phyloP scores from a whole-genome alignment of 2,797 vertebrate species.

The Spea hammondii region DNA sequence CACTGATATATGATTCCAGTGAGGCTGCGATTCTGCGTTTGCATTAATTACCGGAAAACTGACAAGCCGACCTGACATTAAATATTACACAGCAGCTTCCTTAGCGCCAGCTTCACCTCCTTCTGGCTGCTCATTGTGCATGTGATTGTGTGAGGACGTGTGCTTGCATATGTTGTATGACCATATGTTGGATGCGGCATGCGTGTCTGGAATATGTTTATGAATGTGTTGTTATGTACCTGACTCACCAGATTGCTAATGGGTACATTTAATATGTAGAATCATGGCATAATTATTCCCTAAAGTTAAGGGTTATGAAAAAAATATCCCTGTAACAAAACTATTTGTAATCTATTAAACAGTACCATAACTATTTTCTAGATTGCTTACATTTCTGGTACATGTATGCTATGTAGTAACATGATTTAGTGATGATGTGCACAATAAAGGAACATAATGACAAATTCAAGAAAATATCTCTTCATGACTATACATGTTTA shows the following conservation, averaged over 20 bases:
- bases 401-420: too few species aligned
- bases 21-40: conserved; percentile 62
- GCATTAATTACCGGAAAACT: conserved; percentile 71
- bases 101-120: conserved; percentile 33
- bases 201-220: conserved; percentile 12
- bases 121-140: conserved; percentile 21
- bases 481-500: too few species aligned
- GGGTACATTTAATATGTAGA: background rate
- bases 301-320: background rate
- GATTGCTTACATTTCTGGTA: too few species aligned
- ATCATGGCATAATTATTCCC: background rate
- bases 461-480: too few species aligned
- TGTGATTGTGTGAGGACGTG: conserved; percentile 41
- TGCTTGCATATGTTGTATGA: conserved; percentile 40
- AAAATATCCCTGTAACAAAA: background rate
- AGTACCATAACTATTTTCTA: too few species aligned
- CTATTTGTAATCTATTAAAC: too few species aligned
- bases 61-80: conserved; percentile 64
- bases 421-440: too few species aligned
- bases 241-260: conserved; percentile 4
- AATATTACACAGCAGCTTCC: conserved; percentile 51
- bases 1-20: conserved; percentile 67
- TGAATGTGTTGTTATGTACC: background rate
- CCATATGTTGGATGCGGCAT: conserved; percentile 38
- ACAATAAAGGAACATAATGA: too few species aligned